Evolutionary conservation across 2,797 vertebrate species (phyloP).

Genomic region (Falco peregrinus): DNA sequence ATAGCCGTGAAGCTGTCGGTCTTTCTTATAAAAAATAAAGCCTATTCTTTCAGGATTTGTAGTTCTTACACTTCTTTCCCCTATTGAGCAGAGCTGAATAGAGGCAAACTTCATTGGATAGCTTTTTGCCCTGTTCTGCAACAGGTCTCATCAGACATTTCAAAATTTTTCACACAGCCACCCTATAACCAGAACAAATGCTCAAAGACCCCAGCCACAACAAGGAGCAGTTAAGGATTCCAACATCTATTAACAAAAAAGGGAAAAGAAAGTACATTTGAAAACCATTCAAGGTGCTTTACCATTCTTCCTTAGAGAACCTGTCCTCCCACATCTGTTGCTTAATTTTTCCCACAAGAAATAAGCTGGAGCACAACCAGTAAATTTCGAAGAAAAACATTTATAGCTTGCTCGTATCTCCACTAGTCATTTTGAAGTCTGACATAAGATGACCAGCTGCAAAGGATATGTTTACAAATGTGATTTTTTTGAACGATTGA

Average conservation of each 20-base stretch:
- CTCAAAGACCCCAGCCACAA: background rate
- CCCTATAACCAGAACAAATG: background rate
- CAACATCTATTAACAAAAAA: background rate
- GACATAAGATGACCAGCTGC: constrained; percentile 52
- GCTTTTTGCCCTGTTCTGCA: background rate
- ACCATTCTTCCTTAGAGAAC: background rate
- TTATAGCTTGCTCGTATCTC: background rate
- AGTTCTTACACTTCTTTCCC: background rate
- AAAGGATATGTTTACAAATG: constrained; percentile 56
- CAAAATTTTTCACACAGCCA: background rate
- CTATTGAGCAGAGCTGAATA: background rate
- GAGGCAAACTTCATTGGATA: background rate
- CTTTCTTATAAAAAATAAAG: background rate
- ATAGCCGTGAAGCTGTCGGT: background rate
- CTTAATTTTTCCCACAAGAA: constrained; percentile 38
- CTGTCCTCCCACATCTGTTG: background rate
- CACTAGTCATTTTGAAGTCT: constrained; percentile 40
- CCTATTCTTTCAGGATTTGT: background rate
- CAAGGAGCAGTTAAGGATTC: background rate
- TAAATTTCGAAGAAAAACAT: constrained; percentile 48
- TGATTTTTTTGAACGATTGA: constrained; percentile 22
- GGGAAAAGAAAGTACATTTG: background rate
- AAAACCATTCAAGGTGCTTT: background rate
- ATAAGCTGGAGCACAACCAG: background rate
- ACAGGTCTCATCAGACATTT: background rate